Base-by-base conservation (phyloP, 2,888 invertebrate species). In the Leptinotarsa peninsularis region DNA sequence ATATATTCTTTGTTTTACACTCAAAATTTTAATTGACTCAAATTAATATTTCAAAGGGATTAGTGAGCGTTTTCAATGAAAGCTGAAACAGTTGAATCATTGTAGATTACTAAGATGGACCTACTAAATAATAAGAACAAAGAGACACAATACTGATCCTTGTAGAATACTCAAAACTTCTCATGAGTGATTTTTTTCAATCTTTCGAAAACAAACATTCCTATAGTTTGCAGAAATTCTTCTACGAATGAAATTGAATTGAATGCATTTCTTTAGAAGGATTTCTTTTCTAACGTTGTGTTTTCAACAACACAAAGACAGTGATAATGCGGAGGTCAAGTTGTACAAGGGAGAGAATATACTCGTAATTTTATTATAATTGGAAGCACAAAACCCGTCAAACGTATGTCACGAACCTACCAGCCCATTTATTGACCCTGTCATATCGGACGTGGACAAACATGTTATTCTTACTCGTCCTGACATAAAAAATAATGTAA, bases 331-430 rank as follows among this genome's bases (percentile, higher is more conserved):
- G 54, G 74, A 83, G 84, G 85, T 85, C 83, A 84, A 83, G 79
- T 78, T 73, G 71, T 72, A 72, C 77, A 82, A 83, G 84, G 84
- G 84, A 82, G 83, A 85, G 83, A 85, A 78, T 82, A 84, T 84
- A 83, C 84, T 82, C 76, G 81, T 82, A 82, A 84, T 86, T 85
- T 84, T 85, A 78, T 80, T 81, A 84, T 85, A 86, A 86, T 86
- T 85, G 85, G 85, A 83, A 84, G 81, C 80, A 86, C 83, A 86
- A 86, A 85, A 85, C 85, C 81, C 81, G 82, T 86, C 86, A 86
- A 81, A 86, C 83, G 84, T 83, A 77, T 86, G 86, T 85, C 86
- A 85, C 75, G 23, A 17, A 70, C 49, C 70, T 52, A 17, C 54
- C 54, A 33, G 27, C 43, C 56, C 43, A 58, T 49, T 49, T 58